Percentiles rank a stretch among this genome's conserved stretches.
Evolutionary conservation across 2,113 vertebrate species (phyloP).

Genomic region (Urocynchramus pylzowi): DNA sequence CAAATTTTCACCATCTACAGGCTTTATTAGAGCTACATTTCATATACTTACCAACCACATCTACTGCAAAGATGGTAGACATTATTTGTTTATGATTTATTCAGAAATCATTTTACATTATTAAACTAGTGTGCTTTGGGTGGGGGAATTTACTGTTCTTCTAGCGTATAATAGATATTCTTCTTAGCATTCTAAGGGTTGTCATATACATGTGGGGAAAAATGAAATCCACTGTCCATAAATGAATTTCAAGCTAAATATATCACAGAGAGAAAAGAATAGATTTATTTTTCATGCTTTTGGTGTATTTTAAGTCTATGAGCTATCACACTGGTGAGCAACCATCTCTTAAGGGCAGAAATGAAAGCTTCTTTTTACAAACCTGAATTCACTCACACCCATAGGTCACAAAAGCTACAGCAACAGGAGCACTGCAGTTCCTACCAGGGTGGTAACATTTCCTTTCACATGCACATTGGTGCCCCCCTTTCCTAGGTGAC

Average conservation of each 20-base stretch:
- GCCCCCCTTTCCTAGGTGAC: neutral
- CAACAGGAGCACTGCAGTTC: neutral
- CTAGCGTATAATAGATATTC: neutral
- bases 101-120: neutral
- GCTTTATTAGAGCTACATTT: neutral
- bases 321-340: neutral
- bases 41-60: neutral
- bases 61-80: neutral
- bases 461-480: rapidly evolving
- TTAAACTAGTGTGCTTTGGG: neutral
- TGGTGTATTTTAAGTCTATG: neutral
- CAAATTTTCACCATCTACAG: neutral
- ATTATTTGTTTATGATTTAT: neutral
- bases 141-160: neutral
- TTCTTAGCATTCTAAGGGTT: neutral
- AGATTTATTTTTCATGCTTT: neutral
- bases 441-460: neutral
- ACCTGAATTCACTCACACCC: neutral
- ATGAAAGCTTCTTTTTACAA: neutral
- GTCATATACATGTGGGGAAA: neutral
- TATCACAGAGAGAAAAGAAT: neutral
- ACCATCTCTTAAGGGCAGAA: neutral
- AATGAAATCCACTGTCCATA: neutral
- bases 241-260: neutral
- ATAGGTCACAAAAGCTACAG: neutral